Base-by-base conservation (phyloP, 1,140 invertebrate species). In the Cephus cinctus region DNA sequence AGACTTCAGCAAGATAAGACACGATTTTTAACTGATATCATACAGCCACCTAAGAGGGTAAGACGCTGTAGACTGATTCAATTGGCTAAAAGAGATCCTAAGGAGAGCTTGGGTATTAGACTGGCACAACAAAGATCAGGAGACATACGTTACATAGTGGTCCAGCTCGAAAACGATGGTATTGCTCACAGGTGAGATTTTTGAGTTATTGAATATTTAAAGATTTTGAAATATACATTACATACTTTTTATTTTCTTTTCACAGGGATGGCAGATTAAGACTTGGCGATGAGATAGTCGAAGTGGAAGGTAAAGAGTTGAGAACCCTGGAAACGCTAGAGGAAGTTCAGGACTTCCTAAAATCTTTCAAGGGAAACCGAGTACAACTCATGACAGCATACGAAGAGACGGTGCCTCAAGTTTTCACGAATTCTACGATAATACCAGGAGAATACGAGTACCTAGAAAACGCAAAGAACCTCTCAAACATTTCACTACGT, bases 221-320 rank as follows among this genome's bases (percentile, higher is more conserved):
- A 18, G 39, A 6, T 15, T 9, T 18, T 5, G 8, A 19, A 35
- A 36, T 34, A 36, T 31, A 16, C 2, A n/a, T 31, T 4, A 11
- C 23, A 20, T 38, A 32, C 47, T 32, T 21, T 25, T 32, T 50
- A 23, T 41, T 43, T 45, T 50, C 54, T 44, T 59, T 57, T 69
- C 54, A 5, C 72, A 89, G 89, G 69, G 90, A 92, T 66, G 89
- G 89, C 0, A 80, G 88, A 47, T 76, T 94, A 46, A 81, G 85
- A 56, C 78, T 89, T 34, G 88, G 88, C 4, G 91, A 94, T 73
- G 90, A 94, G 76, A 86, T 94, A 45, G 83, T 93, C 11, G 89
- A 92, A 70, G 89, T 93, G 5, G 92, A 93, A 69, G 89, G 89
- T 2, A 83, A 84, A 61, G 82, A 89, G 50, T 74, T 94, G 47